Percentiles rank a stretch among this genome's conserved stretches.
Evolutionary conservation across 53 echinoderm and acorn worm species (phyloP).

Genomic region (Mesocentrotus franciscanus): DNA sequence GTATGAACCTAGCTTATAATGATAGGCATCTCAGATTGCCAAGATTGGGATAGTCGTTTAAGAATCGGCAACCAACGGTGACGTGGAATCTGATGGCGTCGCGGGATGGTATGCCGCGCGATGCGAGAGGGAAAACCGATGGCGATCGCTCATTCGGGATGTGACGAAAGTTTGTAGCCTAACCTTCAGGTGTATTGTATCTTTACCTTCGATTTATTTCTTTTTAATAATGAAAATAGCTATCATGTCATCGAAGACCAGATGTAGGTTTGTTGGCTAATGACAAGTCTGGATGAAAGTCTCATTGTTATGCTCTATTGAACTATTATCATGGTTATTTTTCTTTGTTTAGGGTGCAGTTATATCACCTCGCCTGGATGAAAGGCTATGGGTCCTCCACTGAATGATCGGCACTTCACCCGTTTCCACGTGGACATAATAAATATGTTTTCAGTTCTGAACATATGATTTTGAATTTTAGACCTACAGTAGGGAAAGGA

Average conservation of each 20-base stretch:
- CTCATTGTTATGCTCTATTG: neutral
- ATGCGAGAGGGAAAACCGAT: neutral
- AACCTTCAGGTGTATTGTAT: neutral
- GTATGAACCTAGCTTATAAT: neutral
- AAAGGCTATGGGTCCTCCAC: neutral
- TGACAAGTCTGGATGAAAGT: neutral
- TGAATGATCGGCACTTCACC: neutral
- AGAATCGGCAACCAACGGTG: conserved; percentile 23
- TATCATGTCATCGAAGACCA: neutral
- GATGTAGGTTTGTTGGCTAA: neutral
- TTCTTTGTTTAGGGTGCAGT: neutral
- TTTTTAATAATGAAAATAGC: neutral
- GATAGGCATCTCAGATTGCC: conserved; percentile 6
- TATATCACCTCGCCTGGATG: neutral
- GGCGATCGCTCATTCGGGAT: neutral
- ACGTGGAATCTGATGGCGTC: conserved; percentile 4
- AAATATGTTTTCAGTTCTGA: neutral
- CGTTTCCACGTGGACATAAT: neutral
- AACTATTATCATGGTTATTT: neutral
- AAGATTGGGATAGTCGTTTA: conserved; percentile 44
- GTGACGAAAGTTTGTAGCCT: neutral
- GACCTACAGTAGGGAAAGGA: too few relatives aligned
- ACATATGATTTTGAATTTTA: neutral
- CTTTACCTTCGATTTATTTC: neutral
- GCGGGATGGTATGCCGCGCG: neutral